Evolutionary conservation across 2,113 vertebrate genomes (phyloP).

Genomic region (Ascaphus truei): DNA sequence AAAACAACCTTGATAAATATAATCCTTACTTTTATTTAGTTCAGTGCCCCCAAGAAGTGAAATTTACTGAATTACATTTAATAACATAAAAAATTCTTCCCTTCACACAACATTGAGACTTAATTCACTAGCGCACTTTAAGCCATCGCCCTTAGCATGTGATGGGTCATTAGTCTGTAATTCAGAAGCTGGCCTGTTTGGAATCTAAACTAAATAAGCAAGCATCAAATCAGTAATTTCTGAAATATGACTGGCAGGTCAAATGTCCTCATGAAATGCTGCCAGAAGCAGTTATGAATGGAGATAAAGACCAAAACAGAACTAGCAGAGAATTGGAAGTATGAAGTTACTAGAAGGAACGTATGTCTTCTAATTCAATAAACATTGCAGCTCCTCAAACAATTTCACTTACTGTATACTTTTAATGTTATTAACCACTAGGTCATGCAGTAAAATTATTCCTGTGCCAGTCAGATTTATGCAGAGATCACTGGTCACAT

Average conservation of each 20-base stretch:
- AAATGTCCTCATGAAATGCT: conserved; percentile 67
- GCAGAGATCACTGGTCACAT: conserved; percentile 54
- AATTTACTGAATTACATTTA: conserved; percentile 71
- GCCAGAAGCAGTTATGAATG: conserved; percentile 61
- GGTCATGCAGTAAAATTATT: conserved; percentile 60
- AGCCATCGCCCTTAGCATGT: conserved; percentile 70
- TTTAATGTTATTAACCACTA: conserved; percentile 62
- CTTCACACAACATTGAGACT: conserved; percentile 62
- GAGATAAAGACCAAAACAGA: conserved; percentile 56
- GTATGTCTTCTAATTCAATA: conserved; percentile 69
- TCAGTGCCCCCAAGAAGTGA: conserved; percentile 52
- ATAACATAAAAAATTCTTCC: conserved; percentile 72
- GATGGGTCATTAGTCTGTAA: conserved; percentile 75
- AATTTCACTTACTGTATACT: conserved; percentile 56
- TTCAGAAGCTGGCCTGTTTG: conserved; percentile 60
- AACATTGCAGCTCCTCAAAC: conserved; percentile 61
- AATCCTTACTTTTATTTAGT: neutral
- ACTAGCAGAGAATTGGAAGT: conserved; percentile 57
- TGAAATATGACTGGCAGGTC: conserved; percentile 72
- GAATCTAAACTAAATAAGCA: conserved; percentile 68
- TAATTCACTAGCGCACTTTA: conserved; percentile 72
- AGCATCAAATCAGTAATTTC: conserved; percentile 65
- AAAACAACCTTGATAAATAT: conserved; percentile 36
- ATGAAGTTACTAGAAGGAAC: conserved; percentile 59
- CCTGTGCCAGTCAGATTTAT: conserved; percentile 53